Conservation (phyloP, 2,888 invertebrate genomes). For the Pasiphila rectangulata region DNA sequence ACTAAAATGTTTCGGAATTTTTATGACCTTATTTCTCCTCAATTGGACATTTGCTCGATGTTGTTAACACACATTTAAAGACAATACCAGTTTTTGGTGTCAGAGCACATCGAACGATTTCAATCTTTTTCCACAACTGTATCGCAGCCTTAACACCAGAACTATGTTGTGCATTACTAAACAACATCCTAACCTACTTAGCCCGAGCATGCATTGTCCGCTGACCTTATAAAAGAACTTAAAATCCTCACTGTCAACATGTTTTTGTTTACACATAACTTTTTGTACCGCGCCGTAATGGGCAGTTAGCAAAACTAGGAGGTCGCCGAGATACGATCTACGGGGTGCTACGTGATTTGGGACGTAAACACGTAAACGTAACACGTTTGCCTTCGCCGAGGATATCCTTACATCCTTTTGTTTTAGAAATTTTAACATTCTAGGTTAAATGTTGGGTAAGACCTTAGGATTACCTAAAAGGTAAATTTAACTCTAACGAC, state of each 20-base stretch:
- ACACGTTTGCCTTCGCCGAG: neutral
- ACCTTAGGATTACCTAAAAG: no score
- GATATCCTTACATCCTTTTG: neutral
- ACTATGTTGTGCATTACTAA: no score
- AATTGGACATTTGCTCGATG: no score
- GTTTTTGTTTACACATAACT: conserved; percentile 10
- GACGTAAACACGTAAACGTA: conserved; percentile 1
- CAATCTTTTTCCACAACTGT: no score
- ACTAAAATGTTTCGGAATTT: no score
- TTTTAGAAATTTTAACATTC: neutral
- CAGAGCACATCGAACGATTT: no score
- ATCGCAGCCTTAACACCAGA: no score
- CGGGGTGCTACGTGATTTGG: conserved; percentile 14
- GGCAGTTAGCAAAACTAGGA: conserved; percentile 18
- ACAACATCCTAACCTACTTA: neutral
- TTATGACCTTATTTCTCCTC: no score
- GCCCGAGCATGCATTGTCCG: neutral
- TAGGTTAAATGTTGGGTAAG: no score
- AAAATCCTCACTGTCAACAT: conserved; percentile 10
- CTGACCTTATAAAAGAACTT: conserved; percentile 7
- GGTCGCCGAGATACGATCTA: conserved; percentile 18
- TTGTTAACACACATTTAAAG: no score
- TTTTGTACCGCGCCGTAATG: conserved; percentile 7
- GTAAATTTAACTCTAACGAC: neutral
- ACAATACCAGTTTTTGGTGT: no score